Conservation (phyloP, 2,797 vertebrate species). For the Meriones psammophilus region DNA sequence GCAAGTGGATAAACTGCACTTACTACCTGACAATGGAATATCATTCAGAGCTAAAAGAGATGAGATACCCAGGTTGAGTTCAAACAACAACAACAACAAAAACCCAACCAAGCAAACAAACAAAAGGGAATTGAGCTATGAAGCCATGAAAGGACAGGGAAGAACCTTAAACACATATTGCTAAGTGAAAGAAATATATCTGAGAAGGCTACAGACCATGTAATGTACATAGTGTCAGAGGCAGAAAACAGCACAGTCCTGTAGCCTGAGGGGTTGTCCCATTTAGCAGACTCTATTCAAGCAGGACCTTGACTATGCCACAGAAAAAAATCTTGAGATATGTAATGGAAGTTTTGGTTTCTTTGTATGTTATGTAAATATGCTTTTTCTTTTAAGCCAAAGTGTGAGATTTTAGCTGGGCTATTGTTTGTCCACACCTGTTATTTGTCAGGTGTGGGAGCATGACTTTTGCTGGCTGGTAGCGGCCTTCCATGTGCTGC, state of each 20-base stretch:
- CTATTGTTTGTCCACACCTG: too few relatives aligned
- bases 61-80: not conserved
- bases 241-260: not conserved
- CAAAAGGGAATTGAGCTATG: not conserved
- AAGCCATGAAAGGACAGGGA: not conserved
- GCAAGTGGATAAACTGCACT: not conserved
- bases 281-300: not conserved
- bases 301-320: not conserved
- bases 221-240: not conserved
- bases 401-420: too few relatives aligned
- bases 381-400: too few relatives aligned
- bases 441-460: too few relatives aligned
- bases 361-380: too few relatives aligned
- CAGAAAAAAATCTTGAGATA: not conserved
- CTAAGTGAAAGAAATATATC: slow-evolving; percentile 3
- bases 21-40: not conserved
- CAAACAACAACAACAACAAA: not conserved
- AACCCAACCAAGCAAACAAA: not conserved
- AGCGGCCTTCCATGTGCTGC: too few relatives aligned
- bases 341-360: too few relatives aligned
- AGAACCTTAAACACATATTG: not conserved
- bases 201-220: not conserved
- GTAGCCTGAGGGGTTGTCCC: not conserved
- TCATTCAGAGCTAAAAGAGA: not conserved
- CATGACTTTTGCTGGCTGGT: too few relatives aligned